A percentile compares a stretch with the other conserved stretches of the same genome.
phyloP scores from a whole-genome alignment of 2,113 vertebrate species.

The Saimiri boliviensis region DNA sequence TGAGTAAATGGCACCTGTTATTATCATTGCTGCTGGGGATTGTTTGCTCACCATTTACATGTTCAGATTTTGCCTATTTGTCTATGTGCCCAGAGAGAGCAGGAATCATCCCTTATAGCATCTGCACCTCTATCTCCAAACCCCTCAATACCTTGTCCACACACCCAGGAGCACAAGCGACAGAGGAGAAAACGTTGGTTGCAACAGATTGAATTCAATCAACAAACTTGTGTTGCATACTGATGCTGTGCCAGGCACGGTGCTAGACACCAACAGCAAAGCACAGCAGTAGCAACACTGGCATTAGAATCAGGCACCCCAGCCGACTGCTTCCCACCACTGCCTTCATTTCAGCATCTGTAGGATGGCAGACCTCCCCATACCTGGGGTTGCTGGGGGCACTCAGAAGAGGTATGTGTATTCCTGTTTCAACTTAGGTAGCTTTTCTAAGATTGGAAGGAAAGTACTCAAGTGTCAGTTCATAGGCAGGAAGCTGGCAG shows the following conservation, averaged over 20 bases:
- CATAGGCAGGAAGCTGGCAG: not conserved
- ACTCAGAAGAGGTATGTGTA: not conserved
- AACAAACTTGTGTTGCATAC: not conserved
- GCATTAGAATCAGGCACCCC: not conserved
- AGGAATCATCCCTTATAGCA: not conserved
- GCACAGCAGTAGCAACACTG: not conserved
- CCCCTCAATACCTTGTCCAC: not conserved
- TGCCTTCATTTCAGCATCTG: not conserved
- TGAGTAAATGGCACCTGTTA: conserved; percentile 43
- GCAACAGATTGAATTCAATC: not conserved
- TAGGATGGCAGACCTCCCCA: not conserved
- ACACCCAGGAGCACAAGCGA: not conserved
- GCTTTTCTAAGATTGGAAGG: not conserved
- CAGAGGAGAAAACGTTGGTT: not conserved
- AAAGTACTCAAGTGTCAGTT: not conserved
- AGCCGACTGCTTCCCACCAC: not conserved
- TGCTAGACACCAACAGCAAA: not conserved
- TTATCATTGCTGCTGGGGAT: not conserved
- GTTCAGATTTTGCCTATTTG: not conserved
- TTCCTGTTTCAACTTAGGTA: not conserved
- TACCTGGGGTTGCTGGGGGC: not conserved
- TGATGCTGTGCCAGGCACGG: not conserved
- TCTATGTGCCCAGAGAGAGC: not conserved
- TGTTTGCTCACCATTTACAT: not conserved
- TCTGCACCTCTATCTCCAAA: not conserved